phyloP scores from a whole-genome alignment of 2,888 invertebrate genomes.

The Neoitamus cyanurus region DNA sequence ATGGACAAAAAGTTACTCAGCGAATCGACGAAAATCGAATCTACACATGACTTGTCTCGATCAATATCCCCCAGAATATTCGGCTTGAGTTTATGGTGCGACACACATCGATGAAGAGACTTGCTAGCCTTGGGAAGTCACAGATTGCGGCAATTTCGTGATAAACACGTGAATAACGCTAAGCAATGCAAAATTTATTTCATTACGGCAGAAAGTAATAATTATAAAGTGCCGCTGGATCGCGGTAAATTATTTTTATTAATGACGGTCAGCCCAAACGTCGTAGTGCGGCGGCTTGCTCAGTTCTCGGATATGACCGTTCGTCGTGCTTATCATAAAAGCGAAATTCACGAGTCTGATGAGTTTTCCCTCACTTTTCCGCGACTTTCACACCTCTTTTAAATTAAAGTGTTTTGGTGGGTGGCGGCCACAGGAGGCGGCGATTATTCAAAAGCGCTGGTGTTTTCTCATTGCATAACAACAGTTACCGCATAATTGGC shows the following conservation, averaged over 20 bases:
- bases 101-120: neutral
- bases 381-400: conserved; percentile 9
- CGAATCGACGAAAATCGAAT: neutral
- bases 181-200: neutral
- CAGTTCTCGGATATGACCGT: neutral
- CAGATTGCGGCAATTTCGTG: neutral
- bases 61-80: neutral
- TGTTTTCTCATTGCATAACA: neutral
- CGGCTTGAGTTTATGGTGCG: neutral
- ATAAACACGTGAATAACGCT: neutral
- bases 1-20: too few species aligned
- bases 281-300: neutral
- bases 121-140: neutral
- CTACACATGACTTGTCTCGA: neutral
- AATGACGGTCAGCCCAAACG: neutral
- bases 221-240: neutral
- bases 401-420: neutral
- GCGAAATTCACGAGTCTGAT: neutral
- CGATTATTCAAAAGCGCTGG: neutral
- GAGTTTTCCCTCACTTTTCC: neutral
- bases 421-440: neutral
- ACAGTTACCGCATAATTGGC: neutral
- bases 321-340: neutral
- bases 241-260: neutral
- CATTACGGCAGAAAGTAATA: neutral